Percentiles rank a stretch among this genome's conserved stretches.
These are phyloP conservation scores for Chamaedrilus cognettii DNA, from an alignment of 2,888 invertebrate species.

Conservation along the genomic window DNA sequence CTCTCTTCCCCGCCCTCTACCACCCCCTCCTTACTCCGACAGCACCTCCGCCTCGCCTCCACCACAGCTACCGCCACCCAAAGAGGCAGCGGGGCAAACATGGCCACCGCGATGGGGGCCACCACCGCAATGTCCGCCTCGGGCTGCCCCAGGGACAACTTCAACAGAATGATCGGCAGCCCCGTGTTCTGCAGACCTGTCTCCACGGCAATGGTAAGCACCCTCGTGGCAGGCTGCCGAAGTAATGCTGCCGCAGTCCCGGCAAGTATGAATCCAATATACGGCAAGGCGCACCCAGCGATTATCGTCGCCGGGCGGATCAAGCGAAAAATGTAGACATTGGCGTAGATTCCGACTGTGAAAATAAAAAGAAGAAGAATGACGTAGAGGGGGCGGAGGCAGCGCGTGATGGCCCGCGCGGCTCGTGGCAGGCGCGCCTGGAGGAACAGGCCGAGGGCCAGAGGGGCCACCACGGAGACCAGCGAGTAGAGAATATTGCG, in stretches of 20 bases:
- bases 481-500: constrained; percentile 59
- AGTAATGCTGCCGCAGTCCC: constrained; percentile 43
- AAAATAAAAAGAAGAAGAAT: constrained; percentile 60
- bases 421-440: constrained; percentile 46
- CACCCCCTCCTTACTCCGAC: background rate
- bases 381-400: constrained; percentile 59
- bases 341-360: constrained; percentile 67
- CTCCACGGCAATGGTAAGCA: constrained; percentile 81
- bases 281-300: constrained; percentile 50
- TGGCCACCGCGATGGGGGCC: constrained; percentile 42
- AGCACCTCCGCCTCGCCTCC: constrained; percentile 26
- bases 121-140: constrained; percentile 82
- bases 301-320: constrained; percentile 66
- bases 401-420: constrained; percentile 54
- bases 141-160: constrained; percentile 80
- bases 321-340: constrained; percentile 83
- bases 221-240: constrained; percentile 44
- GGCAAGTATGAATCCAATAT: constrained; percentile 51
- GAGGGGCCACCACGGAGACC: constrained; percentile 59
- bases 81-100: constrained; percentile 38
- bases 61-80: constrained; percentile 25
- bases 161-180: constrained; percentile 83
- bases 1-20: background rate
- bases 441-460: constrained; percentile 60
- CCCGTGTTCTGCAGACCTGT: constrained; percentile 87